Percentiles rank a stretch among this genome's conserved stretches.
These are phyloP conservation scores for Amazona vittata DNA, from an alignment of 2,113 vertebrate species.

Conservation along the genomic window DNA sequence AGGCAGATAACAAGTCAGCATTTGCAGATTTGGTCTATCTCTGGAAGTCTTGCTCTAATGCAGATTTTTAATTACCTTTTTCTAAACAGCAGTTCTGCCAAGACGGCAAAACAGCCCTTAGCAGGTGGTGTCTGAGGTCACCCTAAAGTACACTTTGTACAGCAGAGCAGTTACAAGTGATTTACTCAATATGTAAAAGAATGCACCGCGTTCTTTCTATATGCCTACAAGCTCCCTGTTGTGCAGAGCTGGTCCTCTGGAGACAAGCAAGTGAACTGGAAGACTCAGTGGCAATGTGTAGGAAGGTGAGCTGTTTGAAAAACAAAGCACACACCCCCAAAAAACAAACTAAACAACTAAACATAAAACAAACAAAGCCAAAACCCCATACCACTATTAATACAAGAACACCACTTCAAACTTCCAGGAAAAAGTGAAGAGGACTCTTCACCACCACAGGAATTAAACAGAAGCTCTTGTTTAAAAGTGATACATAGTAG, in stretches of 20 bases:
- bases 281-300: not conserved
- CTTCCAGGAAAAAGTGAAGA: not conserved
- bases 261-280: not conserved
- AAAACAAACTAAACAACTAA: not conserved
- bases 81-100: not conserved
- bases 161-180: not conserved
- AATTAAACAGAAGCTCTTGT: not conserved
- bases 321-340: not conserved
- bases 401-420: not conserved
- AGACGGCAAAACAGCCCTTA: not conserved
- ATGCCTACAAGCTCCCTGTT: not conserved
- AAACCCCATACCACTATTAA: not conserved
- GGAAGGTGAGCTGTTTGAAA: not conserved
- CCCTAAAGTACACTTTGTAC: not conserved
- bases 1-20: not conserved
- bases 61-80: not conserved
- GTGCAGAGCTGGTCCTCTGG: not conserved
- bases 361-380: not conserved
- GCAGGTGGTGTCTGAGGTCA: not conserved
- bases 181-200: not conserved
- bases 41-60: not conserved
- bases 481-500: not conserved
- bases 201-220: not conserved
- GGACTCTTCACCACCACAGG: not conserved
- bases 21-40: not conserved